Conservation (phyloP, 2,113 vertebrate genomes). For the Odobenus rosmarus region DNA sequence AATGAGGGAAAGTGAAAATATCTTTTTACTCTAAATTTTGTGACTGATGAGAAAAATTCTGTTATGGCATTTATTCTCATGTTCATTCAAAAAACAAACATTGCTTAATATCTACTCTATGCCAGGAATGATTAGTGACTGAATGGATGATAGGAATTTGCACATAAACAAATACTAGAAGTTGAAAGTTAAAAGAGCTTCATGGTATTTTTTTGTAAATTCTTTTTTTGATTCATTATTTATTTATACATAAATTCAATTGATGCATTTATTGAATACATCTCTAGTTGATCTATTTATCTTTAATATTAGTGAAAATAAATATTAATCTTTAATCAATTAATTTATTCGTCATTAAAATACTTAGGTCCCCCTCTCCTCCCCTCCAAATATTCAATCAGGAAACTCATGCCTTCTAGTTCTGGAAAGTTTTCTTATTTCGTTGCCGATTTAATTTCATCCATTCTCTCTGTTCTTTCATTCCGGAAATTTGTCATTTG, state of each 20-base stretch:
- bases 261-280: neutral
- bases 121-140: slow-evolving; percentile 23
- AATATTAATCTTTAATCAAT: neutral
- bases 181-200: neutral
- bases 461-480: slow-evolving; percentile 25
- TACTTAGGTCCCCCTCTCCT: neutral
- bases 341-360: neutral
- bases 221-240: neutral
- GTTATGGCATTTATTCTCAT: slow-evolving; percentile 37
- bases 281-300: neutral
- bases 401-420: neutral
- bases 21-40: slow-evolving; percentile 22
- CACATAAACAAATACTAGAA: neutral
- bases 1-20: slow-evolving; percentile 21
- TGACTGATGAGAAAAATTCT: neutral
- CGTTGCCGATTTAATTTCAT: slow-evolving; percentile 17
- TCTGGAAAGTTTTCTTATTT: neutral
- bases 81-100: slow-evolving; percentile 8
- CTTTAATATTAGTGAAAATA: neutral
- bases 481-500: neutral
- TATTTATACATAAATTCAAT: neutral
- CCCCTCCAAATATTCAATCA: neutral
- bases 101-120: slow-evolving; percentile 23
- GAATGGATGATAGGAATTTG: slow-evolving; percentile 10
- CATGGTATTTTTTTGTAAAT: neutral